Evolutionary conservation across 2,797 vertebrate species (phyloP), one percentile per base, ranked within the genome.

Genomic region (Phataginus tricuspis): DNA sequence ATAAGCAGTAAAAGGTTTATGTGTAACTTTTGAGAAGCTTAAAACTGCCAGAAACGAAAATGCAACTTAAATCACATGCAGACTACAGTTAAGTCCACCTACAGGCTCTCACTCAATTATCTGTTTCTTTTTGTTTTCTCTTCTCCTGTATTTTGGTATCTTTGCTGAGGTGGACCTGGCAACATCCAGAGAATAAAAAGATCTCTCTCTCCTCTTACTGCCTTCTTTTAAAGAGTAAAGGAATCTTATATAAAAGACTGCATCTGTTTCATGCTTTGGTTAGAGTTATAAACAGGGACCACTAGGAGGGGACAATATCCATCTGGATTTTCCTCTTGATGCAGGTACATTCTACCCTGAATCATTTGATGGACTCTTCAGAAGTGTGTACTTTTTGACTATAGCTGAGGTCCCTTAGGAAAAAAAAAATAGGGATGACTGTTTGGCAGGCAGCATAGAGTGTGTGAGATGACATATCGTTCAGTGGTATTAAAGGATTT

Each of bases 81-180:
- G 14, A 9, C 25, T 2, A 29, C 14, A 34, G 4, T 3, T 45
- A 45, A 61, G 0, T 34, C 21, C 0, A 77, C 6, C 0, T 89
- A 4, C 23, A 29, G 21, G 13, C 0, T 55, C 34, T 27, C 39
- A 2, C 9, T 63, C 10, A 37, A 2, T 34, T 80, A 91, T 82
- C 4, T n/a, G 45, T 29, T 92, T 64, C 19, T 66, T 34, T 66
- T 78, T 31, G 3, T 23, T 96, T 31, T 84, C 1, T 61, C 1
- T 2, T 53, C 9, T 4, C 84, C 23, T 7, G 16, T 71, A 16
- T 74, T 61, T 89, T 39, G 13, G 39, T 45, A 39, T 19, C 14
- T 55, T 49, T 5, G 21, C 53, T 1, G 2, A 80, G 13, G 3
- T 45, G 3, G 4, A 68, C 13, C 31, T 90, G 13, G 21, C 2